Evolutionary conservation across 2,113 vertebrate species (phyloP).

Genomic region (Scomber colias): DNA sequence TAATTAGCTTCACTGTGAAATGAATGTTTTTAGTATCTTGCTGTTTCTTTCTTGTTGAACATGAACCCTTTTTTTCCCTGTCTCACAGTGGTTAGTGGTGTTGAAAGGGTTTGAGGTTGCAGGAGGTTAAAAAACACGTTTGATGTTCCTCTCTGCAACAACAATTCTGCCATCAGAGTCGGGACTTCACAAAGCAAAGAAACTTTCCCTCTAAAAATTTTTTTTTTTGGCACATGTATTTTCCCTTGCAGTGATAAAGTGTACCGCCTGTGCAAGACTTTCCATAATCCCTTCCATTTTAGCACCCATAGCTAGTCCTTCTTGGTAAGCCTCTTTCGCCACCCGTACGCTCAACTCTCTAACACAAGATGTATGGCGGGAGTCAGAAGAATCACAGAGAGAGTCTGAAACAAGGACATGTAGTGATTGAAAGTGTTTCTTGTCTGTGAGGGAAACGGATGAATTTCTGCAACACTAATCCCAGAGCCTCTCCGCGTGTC

Average conservation of each 20-base stretch:
- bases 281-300: conserved; percentile 62
- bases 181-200: conserved; percentile 41
- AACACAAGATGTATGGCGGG: conserved; percentile 46
- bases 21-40: conserved; percentile 22
- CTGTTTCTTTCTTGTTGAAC: conserved; percentile 35
- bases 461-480: conserved; percentile 45
- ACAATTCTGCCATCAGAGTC: conserved; percentile 34
- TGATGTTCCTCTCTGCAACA: conserved; percentile 32
- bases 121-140: conserved; percentile 28
- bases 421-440: conserved; percentile 39
- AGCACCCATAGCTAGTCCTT: conserved; percentile 54
- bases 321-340: conserved; percentile 53
- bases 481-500: conserved; percentile 42
- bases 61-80: background rate
- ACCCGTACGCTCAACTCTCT: conserved; percentile 11
- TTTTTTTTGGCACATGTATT: conserved; percentile 62
- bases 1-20: conserved; percentile 25
- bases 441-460: background rate
- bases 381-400: conserved; percentile 35
- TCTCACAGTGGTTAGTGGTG: conserved; percentile 74
- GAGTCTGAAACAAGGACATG: conserved; percentile 34
- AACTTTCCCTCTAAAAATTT: conserved; percentile 33
- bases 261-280: conserved; percentile 40
- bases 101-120: conserved; percentile 33
- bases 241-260: conserved; percentile 37